A percentile compares a stretch with the other conserved stretches of the same genome.
These are phyloP conservation scores for Tenrec ecaudatus DNA, from an alignment of 2,113 vertebrate genomes.

Conservation along the genomic window DNA sequence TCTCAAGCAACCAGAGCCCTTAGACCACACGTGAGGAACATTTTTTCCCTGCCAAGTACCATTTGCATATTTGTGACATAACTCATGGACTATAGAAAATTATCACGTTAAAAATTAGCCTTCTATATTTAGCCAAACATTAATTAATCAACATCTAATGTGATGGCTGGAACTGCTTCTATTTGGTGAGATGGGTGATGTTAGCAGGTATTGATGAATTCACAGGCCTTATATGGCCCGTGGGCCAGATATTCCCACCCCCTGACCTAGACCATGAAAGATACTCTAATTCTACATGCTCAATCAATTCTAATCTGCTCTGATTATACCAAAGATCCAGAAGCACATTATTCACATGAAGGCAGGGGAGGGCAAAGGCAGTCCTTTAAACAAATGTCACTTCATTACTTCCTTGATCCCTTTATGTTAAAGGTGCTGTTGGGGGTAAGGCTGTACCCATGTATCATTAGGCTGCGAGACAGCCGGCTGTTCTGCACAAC, in stretches of 20 bases:
- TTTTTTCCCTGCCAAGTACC: too few species aligned
- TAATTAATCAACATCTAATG: too few species aligned
- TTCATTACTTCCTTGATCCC: not conserved
- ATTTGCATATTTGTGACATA: too few species aligned
- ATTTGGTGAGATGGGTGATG: too few species aligned
- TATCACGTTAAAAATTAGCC: too few species aligned
- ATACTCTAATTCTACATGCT: not conserved
- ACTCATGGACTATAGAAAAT: too few species aligned
- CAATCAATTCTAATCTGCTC: not conserved
- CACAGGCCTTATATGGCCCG: too few species aligned
- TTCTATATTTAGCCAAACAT: too few species aligned
- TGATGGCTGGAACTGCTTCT: too few species aligned
- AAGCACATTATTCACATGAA: not conserved
- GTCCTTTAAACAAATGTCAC: not conserved
- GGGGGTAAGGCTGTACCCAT: not conserved
- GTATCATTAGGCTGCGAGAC: not conserved
- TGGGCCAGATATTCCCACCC: too few species aligned
- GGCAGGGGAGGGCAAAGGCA: not conserved
- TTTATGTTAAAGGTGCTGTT: not conserved
- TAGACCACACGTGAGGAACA: not conserved
- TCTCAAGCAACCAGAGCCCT: conserved; percentile 45
- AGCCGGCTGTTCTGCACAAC: not conserved
- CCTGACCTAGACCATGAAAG: not conserved
- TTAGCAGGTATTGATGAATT: too few species aligned
- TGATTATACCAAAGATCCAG: not conserved